Percentiles rank a stretch among this genome's conserved stretches.
These are phyloP conservation scores for Aphaenogaster floridana DNA, from an alignment of 1,140 invertebrate genomes.

Conservation along the genomic window DNA sequence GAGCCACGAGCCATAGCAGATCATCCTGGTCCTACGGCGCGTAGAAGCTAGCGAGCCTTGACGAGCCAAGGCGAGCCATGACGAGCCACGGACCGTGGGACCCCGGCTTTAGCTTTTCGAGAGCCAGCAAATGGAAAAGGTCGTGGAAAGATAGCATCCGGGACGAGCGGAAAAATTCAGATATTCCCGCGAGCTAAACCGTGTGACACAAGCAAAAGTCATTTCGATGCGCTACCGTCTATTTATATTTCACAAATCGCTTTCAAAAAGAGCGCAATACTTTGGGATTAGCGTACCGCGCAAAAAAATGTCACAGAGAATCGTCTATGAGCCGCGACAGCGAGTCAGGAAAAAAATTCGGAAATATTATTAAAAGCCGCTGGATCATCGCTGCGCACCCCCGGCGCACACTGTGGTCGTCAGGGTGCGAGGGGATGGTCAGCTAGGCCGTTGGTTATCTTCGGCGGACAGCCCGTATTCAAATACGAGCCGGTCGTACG, in stretches of 20 bases:
- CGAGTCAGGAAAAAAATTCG: constrained; percentile 72
- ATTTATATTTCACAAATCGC: constrained; percentile 83
- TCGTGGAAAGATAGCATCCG: constrained; percentile 32
- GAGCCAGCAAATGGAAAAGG: constrained; percentile 42
- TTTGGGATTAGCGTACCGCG: constrained; percentile 77
- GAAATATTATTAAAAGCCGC: constrained; percentile 81
- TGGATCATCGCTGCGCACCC: constrained; percentile 59
- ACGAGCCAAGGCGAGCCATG: too few species aligned
- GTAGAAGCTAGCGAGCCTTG: too few species aligned
- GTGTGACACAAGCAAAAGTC: constrained; percentile 75
- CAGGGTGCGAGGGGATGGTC: constrained; percentile 58
- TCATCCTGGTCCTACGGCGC: too few species aligned
- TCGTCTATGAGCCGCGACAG: constrained; percentile 70
- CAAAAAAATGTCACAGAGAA: constrained; percentile 76
- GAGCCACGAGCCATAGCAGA: too few species aligned
- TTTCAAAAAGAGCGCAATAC: constrained; percentile 81
- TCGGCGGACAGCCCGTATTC: constrained; percentile 73
- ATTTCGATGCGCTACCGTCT: constrained; percentile 77
- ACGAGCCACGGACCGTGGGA: too few species aligned
- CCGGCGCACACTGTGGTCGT: constrained; percentile 4
- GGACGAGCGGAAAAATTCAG: constrained; percentile 52
- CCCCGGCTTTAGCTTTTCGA: constrained; percentile 13
- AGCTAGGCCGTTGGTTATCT: constrained; percentile 74
- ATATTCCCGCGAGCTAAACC: constrained; percentile 52
- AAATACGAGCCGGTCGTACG: constrained; percentile 63